These are phyloP conservation scores for Periphyllus acericola DNA, from an alignment of 2,888 invertebrate genomes.

Conservation along the genomic window DNA sequence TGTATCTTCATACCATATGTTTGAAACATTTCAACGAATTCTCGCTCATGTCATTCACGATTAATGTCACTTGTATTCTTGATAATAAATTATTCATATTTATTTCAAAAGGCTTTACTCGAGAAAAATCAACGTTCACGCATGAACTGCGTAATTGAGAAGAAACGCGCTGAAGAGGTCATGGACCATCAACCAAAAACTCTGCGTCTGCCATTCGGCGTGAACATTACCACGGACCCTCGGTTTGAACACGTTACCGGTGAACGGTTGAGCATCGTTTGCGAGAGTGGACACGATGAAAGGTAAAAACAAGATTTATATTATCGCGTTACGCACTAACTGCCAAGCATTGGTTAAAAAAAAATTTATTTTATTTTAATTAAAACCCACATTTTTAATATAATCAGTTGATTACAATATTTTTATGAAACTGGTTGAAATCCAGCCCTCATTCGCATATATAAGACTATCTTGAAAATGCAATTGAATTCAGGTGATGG, in stretches of 20 bases:
- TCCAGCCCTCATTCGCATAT: no score
- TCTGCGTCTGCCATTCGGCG: constrained; percentile 74
- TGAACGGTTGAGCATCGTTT: constrained; percentile 87
- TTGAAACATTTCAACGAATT: no score
- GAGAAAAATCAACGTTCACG: constrained; percentile 74
- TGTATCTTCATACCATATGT: no score
- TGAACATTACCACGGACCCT: constrained; percentile 78
- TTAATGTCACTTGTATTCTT: no score
- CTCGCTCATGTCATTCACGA: no score
- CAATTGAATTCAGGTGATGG: no score
- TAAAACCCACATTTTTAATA: no score
- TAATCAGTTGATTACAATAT: no score
- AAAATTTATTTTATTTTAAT: no score
- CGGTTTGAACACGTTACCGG: constrained; percentile 80
- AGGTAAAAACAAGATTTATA: constrained; percentile 47
- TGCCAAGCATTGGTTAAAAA: not conserved
- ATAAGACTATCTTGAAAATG: no score
- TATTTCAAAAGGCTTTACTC: constrained; percentile 68
- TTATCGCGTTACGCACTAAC: not conserved
- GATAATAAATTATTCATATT: no score
- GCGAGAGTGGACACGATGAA: constrained; percentile 81
- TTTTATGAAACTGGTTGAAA: no score
- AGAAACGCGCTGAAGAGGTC: constrained; percentile 84
- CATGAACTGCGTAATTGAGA: constrained; percentile 91
- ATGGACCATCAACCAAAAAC: constrained; percentile 79